phyloP scores from a whole-genome alignment of 2,888 invertebrate species.

The Chaitophorus viminalis region DNA sequence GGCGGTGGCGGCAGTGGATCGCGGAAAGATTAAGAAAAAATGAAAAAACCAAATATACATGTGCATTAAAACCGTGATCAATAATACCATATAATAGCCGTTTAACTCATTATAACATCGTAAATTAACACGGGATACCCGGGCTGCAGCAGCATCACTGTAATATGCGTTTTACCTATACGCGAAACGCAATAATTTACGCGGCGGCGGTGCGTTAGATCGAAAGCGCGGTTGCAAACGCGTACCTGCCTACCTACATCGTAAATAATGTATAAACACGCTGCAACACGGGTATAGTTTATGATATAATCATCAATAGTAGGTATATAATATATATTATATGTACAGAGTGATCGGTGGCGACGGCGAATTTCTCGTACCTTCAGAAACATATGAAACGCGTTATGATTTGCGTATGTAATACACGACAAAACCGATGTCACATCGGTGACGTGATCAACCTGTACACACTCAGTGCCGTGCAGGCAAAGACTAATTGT shows the following conservation, averaged over 20 bases:
- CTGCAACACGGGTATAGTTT: neutral
- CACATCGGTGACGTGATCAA: too few relatives aligned
- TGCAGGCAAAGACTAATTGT: too few relatives aligned
- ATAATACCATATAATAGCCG: neutral
- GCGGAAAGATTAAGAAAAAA: neutral
- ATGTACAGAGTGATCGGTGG: too few relatives aligned
- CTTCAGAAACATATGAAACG: too few relatives aligned
- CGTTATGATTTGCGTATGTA: too few relatives aligned
- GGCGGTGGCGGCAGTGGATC: neutral
- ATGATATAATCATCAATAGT: neutral
- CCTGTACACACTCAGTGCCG: too few relatives aligned
- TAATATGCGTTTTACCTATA: too few relatives aligned
- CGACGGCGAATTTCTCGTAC: too few relatives aligned
- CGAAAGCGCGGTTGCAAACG: conserved; percentile 34
- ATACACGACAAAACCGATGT: too few relatives aligned
- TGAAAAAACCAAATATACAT: neutral
- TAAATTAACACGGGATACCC: conserved; percentile 30
- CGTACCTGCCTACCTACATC: neutral
- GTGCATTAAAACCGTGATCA: neutral
- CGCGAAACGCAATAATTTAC: conserved; percentile 10
- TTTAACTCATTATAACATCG: conserved; percentile 44
- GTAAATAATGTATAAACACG: neutral
- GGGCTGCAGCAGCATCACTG: too few relatives aligned
- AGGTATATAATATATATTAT: too few relatives aligned
- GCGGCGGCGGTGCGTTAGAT: conserved; percentile 21